Evolutionary conservation across 2,113 vertebrate species (phyloP).

Genomic region (Callocephalon fimbriatum): DNA sequence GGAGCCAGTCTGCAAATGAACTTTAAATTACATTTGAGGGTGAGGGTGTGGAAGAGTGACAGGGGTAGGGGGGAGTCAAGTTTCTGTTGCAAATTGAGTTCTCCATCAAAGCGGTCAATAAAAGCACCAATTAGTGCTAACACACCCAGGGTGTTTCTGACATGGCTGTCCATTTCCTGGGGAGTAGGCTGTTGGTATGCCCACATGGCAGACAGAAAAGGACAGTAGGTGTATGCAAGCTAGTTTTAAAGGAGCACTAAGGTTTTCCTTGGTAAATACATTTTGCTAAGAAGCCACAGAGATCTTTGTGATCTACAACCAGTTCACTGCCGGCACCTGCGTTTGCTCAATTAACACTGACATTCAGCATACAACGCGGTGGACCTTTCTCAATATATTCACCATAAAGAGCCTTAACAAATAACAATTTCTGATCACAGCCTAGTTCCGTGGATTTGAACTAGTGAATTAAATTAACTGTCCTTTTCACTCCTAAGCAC

Average conservation of each 20-base stretch:
- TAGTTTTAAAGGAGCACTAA: not conserved
- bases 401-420: not conserved
- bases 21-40: not conserved
- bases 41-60: rapidly evolving
- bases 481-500: not conserved
- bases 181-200: not conserved
- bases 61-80: not conserved
- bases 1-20: not conserved
- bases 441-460: not conserved
- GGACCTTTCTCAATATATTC: not conserved
- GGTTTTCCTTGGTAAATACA: not conserved
- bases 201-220: not conserved
- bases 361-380: rapidly evolving
- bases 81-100: not conserved
- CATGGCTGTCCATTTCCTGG: rapidly evolving
- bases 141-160: not conserved
- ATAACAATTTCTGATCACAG: not conserved
- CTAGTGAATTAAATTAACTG: not conserved
- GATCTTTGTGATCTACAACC: not conserved
- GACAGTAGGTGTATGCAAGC: not conserved
- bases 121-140: not conserved
- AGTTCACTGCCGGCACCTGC: not conserved
- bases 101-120: not conserved
- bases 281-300: not conserved
- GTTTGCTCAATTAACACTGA: not conserved